phyloP scores from a whole-genome alignment of 92 coral and sea anemone genomes.

The Parazoanthus swiftii region DNA sequence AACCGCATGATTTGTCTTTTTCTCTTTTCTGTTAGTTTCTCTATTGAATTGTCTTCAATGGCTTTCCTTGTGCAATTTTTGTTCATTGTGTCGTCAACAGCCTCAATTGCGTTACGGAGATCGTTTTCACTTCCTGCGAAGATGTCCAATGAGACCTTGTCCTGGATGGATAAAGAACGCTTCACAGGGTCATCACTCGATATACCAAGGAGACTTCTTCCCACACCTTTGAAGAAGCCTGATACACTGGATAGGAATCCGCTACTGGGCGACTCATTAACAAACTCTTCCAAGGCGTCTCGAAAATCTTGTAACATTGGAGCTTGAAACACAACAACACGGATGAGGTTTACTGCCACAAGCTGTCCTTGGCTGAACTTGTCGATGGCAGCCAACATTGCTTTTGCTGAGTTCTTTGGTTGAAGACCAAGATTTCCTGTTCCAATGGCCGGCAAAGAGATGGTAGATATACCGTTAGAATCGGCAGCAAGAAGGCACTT shows the following conservation, averaged over 20 bases:
- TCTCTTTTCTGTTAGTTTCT: constrained; percentile 60
- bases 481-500: constrained; percentile 58
- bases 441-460: constrained; percentile 80
- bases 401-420: constrained; percentile 57
- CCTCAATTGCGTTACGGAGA: constrained; percentile 41
- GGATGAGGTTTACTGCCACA: constrained; percentile 49
- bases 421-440: constrained; percentile 54
- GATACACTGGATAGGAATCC: constrained; percentile 14
- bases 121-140: constrained; percentile 52
- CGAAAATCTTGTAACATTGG: constrained; percentile 58
- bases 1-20: constrained; percentile 38
- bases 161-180: constrained; percentile 6
- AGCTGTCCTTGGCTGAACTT: constrained; percentile 60
- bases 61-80: constrained; percentile 50
- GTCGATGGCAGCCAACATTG: constrained; percentile 57
- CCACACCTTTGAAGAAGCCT: constrained; percentile 10
- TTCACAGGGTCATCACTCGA: neutral
- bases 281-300: constrained; percentile 55
- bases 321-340: constrained; percentile 66
- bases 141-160: constrained; percentile 23
- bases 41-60: constrained; percentile 59
- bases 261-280: constrained; percentile 17
- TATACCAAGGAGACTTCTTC: neutral
- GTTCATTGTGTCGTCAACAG: constrained; percentile 44
- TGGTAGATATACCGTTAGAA: constrained; percentile 42